Evolutionary conservation across 2,888 invertebrate species (phyloP).

Genomic region (Pyrrhia umbra): DNA sequence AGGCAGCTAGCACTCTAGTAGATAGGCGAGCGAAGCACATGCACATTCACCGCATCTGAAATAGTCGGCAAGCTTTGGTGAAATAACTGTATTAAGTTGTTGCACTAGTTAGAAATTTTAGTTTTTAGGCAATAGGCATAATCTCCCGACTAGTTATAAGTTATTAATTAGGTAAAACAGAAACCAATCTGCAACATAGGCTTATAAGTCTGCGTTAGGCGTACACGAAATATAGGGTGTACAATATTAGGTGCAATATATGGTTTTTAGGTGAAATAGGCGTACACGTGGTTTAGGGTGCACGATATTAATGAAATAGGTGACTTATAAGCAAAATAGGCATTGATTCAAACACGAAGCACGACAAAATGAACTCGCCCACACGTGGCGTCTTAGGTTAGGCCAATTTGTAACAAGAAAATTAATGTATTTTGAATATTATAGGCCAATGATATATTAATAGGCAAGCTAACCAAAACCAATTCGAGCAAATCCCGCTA

Average conservation of each 20-base stretch:
- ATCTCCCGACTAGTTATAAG: not conserved
- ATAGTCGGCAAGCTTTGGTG: constrained; percentile 7
- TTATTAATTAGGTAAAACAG: not conserved
- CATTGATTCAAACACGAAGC: not conserved
- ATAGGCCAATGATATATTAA: no score
- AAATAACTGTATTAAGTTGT: not conserved
- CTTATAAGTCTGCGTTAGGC: no score
- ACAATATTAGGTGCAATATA: not conserved
- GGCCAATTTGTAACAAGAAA: no score
- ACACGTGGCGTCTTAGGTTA: no score
- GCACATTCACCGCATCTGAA: constrained; percentile 5
- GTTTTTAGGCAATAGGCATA: not conserved
- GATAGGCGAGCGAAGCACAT: not conserved
- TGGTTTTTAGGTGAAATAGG: not conserved
- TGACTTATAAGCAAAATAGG: not conserved
- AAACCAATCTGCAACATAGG: not conserved
- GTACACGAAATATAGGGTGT: not conserved
- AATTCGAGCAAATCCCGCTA: no score
- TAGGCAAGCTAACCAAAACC: no score
- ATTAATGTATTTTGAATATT: no score
- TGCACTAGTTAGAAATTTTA: not conserved
- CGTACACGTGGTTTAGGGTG: no score
- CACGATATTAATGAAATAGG: no score
- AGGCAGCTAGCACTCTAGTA: not conserved
- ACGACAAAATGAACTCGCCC: not conserved